Base-by-base conservation (phyloP, 1,140 invertebrate species). In the Drosophila obscura region DNA sequence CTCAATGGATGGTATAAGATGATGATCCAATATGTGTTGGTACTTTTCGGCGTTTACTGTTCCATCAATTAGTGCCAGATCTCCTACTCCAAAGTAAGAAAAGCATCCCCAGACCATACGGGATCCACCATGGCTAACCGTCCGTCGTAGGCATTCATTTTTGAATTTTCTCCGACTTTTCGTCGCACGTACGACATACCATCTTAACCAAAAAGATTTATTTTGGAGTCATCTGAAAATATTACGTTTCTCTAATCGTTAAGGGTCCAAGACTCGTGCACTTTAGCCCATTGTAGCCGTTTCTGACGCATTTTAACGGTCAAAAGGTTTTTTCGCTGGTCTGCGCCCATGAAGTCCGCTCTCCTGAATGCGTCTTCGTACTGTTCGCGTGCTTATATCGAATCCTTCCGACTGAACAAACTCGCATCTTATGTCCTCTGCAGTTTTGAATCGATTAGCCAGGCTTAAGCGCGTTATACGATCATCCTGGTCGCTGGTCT, bases 151-250 rank as follows among this genome's bases (percentile, higher is more conserved):
- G 51, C 51, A 53, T 15, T 53, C 26, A 53, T 53, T 39, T 35
- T 28, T 53, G 11, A 53, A 53, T 9, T 53, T 53, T 53, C 51
- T 28, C 51, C 51, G 51, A 55, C 52, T 55, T n/a, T n/a, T n/a
- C n/a, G n/a, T n/a, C n/a, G n/a, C n/a, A 55, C 52, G 52, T 55
- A 41, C 31, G 52, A 24, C 24, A 24, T 24, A 24, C 24, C 24
- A 24, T 24, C 24, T 16, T 0, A 16, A 16, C 16, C 16, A 16
- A 16, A 16, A 16, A 16, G 16, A 1, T 16, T 16, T 16, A 16
- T 16, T 16, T 16, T 16, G 24, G 24, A 24, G 0, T 2, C 24
- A 24, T 24, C 24, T 24, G 24, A 24, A 24, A 24, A 2, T 24
- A 24, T 55, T 5, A 53, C 51, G 7, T 53, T 53, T 35, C 24